Base-by-base conservation (phyloP, 2,888 invertebrate species). In the Microplitis deprimator region DNA sequence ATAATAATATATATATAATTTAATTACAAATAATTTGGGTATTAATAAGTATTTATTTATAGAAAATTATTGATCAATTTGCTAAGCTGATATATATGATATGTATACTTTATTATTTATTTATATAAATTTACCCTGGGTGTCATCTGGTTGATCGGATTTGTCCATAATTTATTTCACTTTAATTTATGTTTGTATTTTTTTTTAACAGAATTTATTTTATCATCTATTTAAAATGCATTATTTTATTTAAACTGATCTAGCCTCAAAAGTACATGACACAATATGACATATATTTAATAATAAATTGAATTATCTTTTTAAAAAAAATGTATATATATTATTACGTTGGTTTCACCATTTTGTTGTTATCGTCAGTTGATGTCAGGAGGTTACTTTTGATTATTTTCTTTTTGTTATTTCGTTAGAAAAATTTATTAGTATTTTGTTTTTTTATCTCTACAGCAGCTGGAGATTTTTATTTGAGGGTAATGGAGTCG, bases 341-440 rank as follows among this genome's bases (percentile, higher is more conserved):
- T 41, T 64, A 71, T 7, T 68, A 29, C 38, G 60, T 13, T 50
- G 67, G 68, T 81, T 82, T 81, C 79, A 77, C 79, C 82, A 82
- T 76, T 74, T 81, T 79, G 74, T 81, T 82, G 83, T 83, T 82
- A 68, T 61, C 60, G 13, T 16, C 8, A 39, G 17, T 7, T 38
- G 62, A 74, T 82, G 83, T 83, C 85, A 83, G 74, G 79, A 71
- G 83, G 82, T 84, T 82, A 84, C 78, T 77, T 72, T 4, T 67
- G 80, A 81, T 81, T 78, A 50, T 76, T 64, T 60, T 61, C 71
- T 71, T 40, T 77, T 68, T 78, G 79, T 68, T 20, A 50, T 50
- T 13, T 50, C 4, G 8, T 50, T 50, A 13, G 8, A 29, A 29
- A 29, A 29, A 29, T 29, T 29, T 29, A 29, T 29, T 29, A 2